Evolutionary conservation across 2,888 invertebrate species (phyloP).

Genomic region (Parasteatoda lunata): DNA sequence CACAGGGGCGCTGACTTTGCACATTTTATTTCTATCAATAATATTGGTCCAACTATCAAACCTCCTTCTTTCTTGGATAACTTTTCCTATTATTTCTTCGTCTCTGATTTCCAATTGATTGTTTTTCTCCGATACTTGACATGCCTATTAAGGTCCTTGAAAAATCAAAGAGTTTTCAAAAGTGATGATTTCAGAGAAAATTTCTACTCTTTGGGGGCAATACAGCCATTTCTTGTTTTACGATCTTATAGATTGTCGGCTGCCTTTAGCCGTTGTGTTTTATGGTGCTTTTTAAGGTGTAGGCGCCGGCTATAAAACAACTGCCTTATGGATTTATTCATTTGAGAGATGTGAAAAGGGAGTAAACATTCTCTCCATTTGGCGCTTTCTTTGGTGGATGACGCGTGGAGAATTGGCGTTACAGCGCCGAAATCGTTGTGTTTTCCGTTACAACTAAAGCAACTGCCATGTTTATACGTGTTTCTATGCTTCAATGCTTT

Average conservation of each 20-base stretch:
- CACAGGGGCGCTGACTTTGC: constrained; percentile 42
- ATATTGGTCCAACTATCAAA: constrained; percentile 4
- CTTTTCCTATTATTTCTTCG: constrained; percentile 15
- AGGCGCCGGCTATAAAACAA: neutral
- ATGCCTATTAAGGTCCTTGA: constrained; percentile 51
- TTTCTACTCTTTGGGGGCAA: neutral
- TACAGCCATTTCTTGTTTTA: neutral
- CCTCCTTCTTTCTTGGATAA: neutral
- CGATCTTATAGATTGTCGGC: neutral
- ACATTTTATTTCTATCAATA: constrained; percentile 34
- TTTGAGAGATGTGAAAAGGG: neutral
- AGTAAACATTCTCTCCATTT: neutral
- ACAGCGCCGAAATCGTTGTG: neutral
- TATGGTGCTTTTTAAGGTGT: constrained; percentile 12
- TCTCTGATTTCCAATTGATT: constrained; percentile 55
- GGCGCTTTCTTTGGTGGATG: neutral
- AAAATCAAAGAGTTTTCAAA: constrained; percentile 25
- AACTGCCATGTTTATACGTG: too few relatives aligned
- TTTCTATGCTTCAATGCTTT: too few relatives aligned
- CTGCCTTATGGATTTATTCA: neutral
- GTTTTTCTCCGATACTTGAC: constrained; percentile 53
- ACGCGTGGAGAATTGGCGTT: neutral
- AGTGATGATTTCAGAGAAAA: constrained; percentile 27
- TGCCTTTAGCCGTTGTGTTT: neutral
- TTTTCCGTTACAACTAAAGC: too few relatives aligned